These are phyloP conservation scores for Metaphire vulgaris DNA, from an alignment of 1,140 invertebrate species.

Conservation along the genomic window DNA sequence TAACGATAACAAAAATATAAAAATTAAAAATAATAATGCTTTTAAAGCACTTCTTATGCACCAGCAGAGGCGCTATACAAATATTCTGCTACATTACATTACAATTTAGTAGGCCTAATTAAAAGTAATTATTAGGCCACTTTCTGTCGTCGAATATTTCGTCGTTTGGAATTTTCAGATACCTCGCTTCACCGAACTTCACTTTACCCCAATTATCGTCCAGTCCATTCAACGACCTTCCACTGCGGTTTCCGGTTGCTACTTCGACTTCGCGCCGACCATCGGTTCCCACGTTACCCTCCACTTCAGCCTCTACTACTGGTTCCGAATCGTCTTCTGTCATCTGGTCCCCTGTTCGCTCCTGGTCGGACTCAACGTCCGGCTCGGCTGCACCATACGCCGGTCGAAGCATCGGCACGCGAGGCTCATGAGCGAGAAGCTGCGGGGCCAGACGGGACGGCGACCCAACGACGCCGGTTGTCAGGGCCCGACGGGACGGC, in stretches of 20 bases:
- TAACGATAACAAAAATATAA: too few relatives aligned
- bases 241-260: background rate
- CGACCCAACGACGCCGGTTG: too few relatives aligned
- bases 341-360: slow-evolving; percentile 80
- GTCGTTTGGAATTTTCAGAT: background rate
- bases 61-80: background rate
- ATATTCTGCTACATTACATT: background rate
- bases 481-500: background rate
- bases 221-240: background rate
- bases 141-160: background rate
- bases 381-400: slow-evolving; percentile 76
- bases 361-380: slow-evolving; percentile 77
- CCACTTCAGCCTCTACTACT: slow-evolving; percentile 73
- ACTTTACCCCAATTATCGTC: background rate
- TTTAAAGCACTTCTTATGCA: too few relatives aligned
- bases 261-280: background rate
- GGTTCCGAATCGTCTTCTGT: slow-evolving; percentile 81
- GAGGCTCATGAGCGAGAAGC: too few relatives aligned
- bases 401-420: slow-evolving; percentile 59
- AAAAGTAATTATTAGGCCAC: background rate
- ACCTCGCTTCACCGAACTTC: background rate
- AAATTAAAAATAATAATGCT: too few relatives aligned
- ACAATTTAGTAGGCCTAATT: background rate
- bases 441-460: too few relatives aligned
- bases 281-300: slow-evolving; percentile 57